Conservation (phyloP, 2,113 vertebrate species). For the Acanthisitta chloris region DNA sequence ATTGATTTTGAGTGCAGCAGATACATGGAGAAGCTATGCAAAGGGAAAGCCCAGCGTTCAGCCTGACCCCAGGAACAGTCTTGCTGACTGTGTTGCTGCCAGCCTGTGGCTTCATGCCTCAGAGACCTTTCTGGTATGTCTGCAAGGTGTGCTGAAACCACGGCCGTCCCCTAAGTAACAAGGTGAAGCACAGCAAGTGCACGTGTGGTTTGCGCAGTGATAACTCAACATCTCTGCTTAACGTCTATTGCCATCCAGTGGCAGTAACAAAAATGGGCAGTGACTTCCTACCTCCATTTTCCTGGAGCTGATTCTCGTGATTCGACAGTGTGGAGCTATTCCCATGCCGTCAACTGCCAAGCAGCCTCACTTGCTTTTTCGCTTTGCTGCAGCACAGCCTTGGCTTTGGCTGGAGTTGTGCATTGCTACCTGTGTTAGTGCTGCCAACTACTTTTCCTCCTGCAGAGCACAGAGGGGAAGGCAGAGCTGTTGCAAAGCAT, state of each 20-base stretch:
- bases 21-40: background rate
- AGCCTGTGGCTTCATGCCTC: background rate
- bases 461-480: background rate
- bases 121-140: background rate
- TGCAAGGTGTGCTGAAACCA: background rate
- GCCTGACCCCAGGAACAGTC: accelerated
- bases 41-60: background rate
- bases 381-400: background rate
- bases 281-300: conserved; percentile 33
- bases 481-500: background rate
- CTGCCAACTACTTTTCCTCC: background rate
- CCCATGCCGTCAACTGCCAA: accelerated
- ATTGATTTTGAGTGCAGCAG: background rate
- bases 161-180: accelerated
- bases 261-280: conserved; percentile 53
- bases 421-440: background rate
- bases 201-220: background rate
- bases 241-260: conserved; percentile 76
- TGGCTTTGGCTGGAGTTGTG: background rate
- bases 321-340: background rate
- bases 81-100: background rate
- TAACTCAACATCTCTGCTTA: background rate
- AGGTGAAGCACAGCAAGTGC: background rate
- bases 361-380: background rate
- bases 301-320: background rate